phyloP scores from a whole-genome alignment of 2,888 invertebrate species.

The Dendrolimus pini region DNA sequence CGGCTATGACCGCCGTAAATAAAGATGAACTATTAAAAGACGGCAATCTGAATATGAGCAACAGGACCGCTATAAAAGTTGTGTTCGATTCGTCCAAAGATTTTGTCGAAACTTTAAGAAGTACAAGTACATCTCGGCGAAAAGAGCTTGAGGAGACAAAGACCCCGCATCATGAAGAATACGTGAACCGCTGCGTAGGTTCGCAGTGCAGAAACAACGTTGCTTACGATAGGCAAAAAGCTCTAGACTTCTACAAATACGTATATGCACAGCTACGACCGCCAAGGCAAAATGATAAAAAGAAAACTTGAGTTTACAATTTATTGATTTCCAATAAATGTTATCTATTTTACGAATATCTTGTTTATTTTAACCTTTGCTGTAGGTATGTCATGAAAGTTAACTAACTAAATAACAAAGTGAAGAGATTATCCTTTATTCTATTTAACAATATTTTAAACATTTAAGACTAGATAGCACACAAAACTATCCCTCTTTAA shows the following conservation, averaged over 20 bases:
- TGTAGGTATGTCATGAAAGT: background rate
- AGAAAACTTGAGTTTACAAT: slow-evolving; percentile 27
- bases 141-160: slow-evolving; percentile 32
- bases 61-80: slow-evolving; percentile 59
- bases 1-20: slow-evolving; percentile 57
- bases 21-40: slow-evolving; percentile 54
- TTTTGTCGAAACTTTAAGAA: slow-evolving; percentile 61
- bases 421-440: background rate
- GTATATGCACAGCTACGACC: slow-evolving; percentile 63
- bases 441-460: no score
- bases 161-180: slow-evolving; percentile 36
- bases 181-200: slow-evolving; percentile 48
- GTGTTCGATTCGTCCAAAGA: slow-evolving; percentile 63
- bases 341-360: slow-evolving; percentile 14
- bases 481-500: no score
- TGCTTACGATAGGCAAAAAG: slow-evolving; percentile 60
- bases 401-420: background rate
- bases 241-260: slow-evolving; percentile 69
- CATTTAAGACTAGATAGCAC: no score
- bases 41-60: slow-evolving; percentile 55
- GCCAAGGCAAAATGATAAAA: slow-evolving; percentile 42
- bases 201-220: slow-evolving; percentile 49
- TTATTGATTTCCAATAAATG: slow-evolving; percentile 21
- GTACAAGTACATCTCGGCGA: slow-evolving; percentile 40
- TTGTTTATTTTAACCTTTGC: slow-evolving; percentile 14